Base-by-base conservation (phyloP, 2,888 invertebrate species). In the Cerceris ruficornis region DNA sequence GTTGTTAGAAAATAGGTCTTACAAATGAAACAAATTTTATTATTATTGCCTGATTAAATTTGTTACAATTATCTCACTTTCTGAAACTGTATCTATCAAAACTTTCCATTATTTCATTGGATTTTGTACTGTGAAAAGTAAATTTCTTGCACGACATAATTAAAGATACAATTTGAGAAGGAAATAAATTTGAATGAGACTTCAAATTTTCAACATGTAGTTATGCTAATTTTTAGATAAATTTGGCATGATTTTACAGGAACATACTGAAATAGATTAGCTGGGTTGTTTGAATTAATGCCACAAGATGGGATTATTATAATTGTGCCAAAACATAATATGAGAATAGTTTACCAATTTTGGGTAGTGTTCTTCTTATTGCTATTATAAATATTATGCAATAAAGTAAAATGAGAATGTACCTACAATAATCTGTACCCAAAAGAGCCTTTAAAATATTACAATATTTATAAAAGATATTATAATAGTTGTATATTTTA, bases 261-360 rank as follows among this genome's bases (percentile, higher is more conserved):
- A 76, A 78, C 66, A 83, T 86, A 88, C 89, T 85, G 80, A 90
- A 91, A 91, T 91, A 91, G 90, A 91, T 81, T 82, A 88, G 87
- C 88, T 87, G 76, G 82, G 80, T 82, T 77, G 69, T 70, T 77
- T 80, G 75, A 80, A 84, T 83, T 80, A 87, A 87, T 84, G 80
- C 75, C 77, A 81, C 65, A 73, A 73, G 82, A 84, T 81, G 82
- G 76, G 83, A 83, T 82, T 77, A 77, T 87, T 84, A 88, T 83
- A 86, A 90, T 88, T 88, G 87, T 88, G 89, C 88, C 88, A 89
- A 86, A 87, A 85, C 83, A 68, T 13, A 6, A 46, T 61, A 14
- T 14, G 41, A 28, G 41, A 58, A 50, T 14, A 7, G 6, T n/a
- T 57, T 8, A 17, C 7, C 14, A 8, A 54, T 28, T 52, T 15